These are phyloP conservation scores for Choreutis nemorana DNA, from an alignment of 2,888 invertebrate genomes.

Conservation along the genomic window DNA sequence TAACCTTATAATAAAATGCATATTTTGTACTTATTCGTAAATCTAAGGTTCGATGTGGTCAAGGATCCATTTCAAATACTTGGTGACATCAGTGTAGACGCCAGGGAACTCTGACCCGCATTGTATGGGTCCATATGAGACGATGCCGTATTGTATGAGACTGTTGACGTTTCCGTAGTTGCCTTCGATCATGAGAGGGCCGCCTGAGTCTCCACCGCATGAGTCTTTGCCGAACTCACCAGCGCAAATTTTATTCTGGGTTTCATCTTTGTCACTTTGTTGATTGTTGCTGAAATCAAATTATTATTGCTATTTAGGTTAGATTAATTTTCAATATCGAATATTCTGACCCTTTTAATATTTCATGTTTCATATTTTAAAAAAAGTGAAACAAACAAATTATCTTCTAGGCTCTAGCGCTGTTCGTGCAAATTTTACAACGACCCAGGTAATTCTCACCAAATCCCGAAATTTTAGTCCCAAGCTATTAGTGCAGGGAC, in stretches of 20 bases:
- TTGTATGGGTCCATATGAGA: slow-evolving; percentile 15
- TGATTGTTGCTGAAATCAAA: slow-evolving; percentile 6
- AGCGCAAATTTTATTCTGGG: slow-evolving; percentile 14
- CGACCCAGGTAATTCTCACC: no score
- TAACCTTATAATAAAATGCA: no score
- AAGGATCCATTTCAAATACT: slow-evolving; percentile 40
- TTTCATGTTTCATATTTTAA: no score
- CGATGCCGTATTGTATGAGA: slow-evolving; percentile 22
- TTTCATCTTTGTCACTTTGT: slow-evolving; percentile 4
- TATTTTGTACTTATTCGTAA: background rate
- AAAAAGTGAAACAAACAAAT: no score
- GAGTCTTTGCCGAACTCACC: slow-evolving; percentile 61
- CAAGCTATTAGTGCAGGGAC: no score
- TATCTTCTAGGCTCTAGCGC: no score
- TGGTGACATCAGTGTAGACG: slow-evolving; percentile 39
- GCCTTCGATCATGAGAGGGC: slow-evolving; percentile 56
- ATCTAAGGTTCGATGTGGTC: slow-evolving; percentile 16
- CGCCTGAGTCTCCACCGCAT: slow-evolving; percentile 72
- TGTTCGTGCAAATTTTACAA: no score
- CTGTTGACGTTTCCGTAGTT: slow-evolving; percentile 6
- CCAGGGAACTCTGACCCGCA: slow-evolving; percentile 35
- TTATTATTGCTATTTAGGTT: background rate
- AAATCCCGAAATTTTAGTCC: no score
- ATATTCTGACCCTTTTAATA: no score
- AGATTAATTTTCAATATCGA: no score